A percentile compares a stretch with the other conserved stretches of the same genome.
These are phyloP conservation scores for Chrysolina oricalcia DNA, from an alignment of 2,888 invertebrate species.

Conservation along the genomic window DNA sequence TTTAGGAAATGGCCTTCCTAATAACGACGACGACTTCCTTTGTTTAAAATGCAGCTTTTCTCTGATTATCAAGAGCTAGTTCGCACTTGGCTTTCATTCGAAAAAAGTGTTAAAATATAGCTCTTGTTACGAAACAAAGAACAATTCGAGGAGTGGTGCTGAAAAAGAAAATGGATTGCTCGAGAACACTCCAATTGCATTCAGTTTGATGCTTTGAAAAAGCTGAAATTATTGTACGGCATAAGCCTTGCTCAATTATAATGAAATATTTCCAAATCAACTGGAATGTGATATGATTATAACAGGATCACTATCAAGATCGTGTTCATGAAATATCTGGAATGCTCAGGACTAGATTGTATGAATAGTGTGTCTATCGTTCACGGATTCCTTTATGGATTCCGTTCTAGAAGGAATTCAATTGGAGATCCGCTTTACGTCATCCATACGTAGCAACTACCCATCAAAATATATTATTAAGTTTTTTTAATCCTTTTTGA, in stretches of 20 bases:
- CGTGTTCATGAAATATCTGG: no score
- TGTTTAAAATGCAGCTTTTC: slow-evolving; percentile 14
- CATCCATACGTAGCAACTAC: no score
- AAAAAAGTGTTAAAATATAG: slow-evolving; percentile 19
- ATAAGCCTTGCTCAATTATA: not conserved
- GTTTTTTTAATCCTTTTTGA: no score
- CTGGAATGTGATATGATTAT: no score
- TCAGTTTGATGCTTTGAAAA: not conserved
- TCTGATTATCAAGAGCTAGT: slow-evolving; percentile 22
- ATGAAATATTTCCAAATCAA: no score
- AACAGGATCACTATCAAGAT: no score
- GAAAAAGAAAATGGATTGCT: slow-evolving; percentile 14
- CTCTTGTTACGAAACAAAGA: slow-evolving; percentile 13
- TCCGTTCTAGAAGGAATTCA: no score
- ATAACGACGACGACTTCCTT: slow-evolving; percentile 9
- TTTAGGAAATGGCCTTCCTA: slow-evolving; percentile 21
- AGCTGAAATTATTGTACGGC: not conserved
- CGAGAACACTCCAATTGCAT: not conserved
- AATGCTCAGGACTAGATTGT: no score
- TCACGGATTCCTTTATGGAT: no score
- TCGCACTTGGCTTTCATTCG: slow-evolving; percentile 6
- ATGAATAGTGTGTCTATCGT: no score
- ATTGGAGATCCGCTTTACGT: no score
- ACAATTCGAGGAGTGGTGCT: not conserved
- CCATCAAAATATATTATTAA: no score